Evolutionary conservation across 2,888 invertebrate species (phyloP).

Genomic region (Hecatera dysodea): DNA sequence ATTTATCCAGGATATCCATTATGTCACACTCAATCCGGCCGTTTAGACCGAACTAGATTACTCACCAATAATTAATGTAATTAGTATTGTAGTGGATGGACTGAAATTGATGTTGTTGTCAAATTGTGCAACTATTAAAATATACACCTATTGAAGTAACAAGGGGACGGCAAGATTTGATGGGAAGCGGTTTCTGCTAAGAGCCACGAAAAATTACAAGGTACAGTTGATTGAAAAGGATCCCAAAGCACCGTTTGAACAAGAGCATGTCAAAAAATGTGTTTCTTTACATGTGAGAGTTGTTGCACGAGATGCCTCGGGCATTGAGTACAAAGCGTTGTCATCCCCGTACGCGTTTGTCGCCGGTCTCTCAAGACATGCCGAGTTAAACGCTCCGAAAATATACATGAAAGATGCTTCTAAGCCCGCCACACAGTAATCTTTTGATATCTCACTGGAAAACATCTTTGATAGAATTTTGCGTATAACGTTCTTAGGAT

Average conservation of each 20-base stretch:
- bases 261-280: constrained; percentile 42
- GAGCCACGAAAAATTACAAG: neutral
- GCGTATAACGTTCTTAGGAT: constrained; percentile 45
- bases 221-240: constrained; percentile 6
- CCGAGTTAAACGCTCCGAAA: constrained; percentile 38
- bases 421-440: constrained; percentile 32
- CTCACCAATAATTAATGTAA: constrained; percentile 22
- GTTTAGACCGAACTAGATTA: constrained; percentile 26
- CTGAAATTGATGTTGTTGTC: neutral
- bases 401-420: constrained; percentile 46
- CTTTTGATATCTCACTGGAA: constrained; percentile 54
- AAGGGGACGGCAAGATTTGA: neutral
- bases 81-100: constrained; percentile 15
- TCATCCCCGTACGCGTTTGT: constrained; percentile 49
- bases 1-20: constrained; percentile 6
- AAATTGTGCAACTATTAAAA: constrained; percentile 1
- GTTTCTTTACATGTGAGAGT: constrained; percentile 43
- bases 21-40: constrained; percentile 9
- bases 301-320: constrained; percentile 37
- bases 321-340: constrained; percentile 57
- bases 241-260: constrained; percentile 31
- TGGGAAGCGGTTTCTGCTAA: neutral
- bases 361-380: constrained; percentile 35
- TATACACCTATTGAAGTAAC: neutral
- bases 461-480: constrained; percentile 53